Base-by-base conservation (phyloP, 1,140 invertebrate genomes). In the Mercenaria mercenaria region DNA sequence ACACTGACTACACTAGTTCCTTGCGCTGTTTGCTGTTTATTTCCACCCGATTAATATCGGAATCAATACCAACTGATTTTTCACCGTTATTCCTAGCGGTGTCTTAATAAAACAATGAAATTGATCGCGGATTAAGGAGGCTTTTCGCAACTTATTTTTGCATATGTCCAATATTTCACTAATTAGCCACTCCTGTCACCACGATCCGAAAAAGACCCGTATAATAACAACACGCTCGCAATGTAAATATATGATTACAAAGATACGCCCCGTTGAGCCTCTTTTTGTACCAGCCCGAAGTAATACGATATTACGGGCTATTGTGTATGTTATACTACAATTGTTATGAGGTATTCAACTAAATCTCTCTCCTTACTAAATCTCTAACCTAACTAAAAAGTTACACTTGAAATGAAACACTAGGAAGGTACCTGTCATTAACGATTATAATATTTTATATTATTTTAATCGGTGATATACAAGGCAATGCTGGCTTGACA, bases 141-240 rank as follows among this genome's bases (percentile, higher is more conserved):
- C 4, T 23, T 56, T 64, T 29, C 10, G 59, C 59, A 29, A n/a
- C 59, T 64, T 29, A 64, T 29, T 26, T 10, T 26, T 64, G 20
- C 59, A 64, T 64, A 64, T 64, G 59, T 26, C n/a, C n/a, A n/a
- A n/a, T n/a, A n/a, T 64, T 64, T 47, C 59, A 26, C n/a, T n/a
- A 64, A 64, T 29, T 64, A 64, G 59, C 23, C 59, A 64, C 59
- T 64, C 59, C 59, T 64, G 6, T 15, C n/a, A n/a, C 26, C 26
- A 64, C 59, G 59, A 64, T 29, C 59, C 59, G 59, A 64, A 64
- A 64, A 64, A n/a, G 4, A 64, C 6, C n/a, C 29, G 23, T 26
- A 29, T n/a, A 64, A 26, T 6, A 59, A 59, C 26, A 64, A 29
- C 6, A 64, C 26, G 15, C 26, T 64, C 59, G 59, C 3, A 64